These are phyloP conservation scores for Artibeus jamaicensis DNA, from an alignment of 2,797 vertebrate genomes.

Conservation along the genomic window DNA sequence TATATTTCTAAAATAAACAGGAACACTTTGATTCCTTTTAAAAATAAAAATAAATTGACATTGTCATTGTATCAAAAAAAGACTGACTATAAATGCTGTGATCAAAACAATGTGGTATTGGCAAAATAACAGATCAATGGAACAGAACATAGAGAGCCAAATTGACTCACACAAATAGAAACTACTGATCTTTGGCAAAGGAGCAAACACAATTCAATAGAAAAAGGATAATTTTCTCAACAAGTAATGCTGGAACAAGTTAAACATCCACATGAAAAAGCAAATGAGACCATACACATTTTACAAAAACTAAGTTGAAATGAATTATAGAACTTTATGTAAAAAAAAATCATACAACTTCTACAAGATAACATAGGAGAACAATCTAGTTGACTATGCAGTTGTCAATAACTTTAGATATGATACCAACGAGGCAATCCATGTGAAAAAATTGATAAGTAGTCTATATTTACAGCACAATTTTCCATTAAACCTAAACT, in stretches of 20 bases:
- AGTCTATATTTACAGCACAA: neutral
- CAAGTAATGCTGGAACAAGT: neutral
- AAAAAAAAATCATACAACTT: neutral
- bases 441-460: neutral
- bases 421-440: neutral
- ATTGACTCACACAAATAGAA: neutral
- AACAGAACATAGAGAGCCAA: neutral
- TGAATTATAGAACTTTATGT: neutral
- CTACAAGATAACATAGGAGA: neutral
- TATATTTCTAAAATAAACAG: neutral
- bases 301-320: neutral
- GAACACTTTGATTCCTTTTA: neutral
- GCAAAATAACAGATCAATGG: neutral
- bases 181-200: neutral
- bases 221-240: neutral
- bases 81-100: neutral
- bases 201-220: neutral
- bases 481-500: neutral
- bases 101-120: neutral
- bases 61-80: neutral
- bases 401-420: slow-evolving; percentile 8
- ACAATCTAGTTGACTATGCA: neutral
- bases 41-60: neutral
- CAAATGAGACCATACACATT: neutral
- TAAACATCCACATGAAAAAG: neutral